A percentile compares a stretch with the other conserved stretches of the same genome.
Evolutionary conservation across 2,888 invertebrate species (phyloP).

Genomic region (Lasioglossum zephyrum): DNA sequence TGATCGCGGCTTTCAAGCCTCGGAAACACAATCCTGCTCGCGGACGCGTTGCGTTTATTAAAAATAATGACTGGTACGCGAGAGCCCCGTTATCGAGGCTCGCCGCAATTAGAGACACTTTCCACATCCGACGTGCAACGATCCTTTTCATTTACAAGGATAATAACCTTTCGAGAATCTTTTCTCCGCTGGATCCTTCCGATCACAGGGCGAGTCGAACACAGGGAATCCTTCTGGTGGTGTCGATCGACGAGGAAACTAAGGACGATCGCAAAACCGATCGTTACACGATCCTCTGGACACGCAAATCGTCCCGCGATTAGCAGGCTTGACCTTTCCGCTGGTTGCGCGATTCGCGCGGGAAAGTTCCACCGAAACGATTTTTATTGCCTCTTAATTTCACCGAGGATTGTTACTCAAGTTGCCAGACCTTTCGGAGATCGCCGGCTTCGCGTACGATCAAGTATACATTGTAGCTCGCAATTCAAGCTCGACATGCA

Average conservation of each 20-base stretch:
- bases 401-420: not conserved
- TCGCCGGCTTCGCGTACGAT: not conserved
- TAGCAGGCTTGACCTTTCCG: constrained; percentile 18
- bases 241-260: constrained; percentile 40
- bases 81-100: constrained; percentile 13
- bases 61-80: constrained; percentile 80
- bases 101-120: constrained; percentile 28
- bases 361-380: constrained; percentile 3
- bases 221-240: constrained; percentile 24
- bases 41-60: constrained; percentile 79
- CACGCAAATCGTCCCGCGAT: constrained; percentile 23
- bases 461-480: not conserved
- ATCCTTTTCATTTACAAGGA: constrained; percentile 55
- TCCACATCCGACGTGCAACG: constrained; percentile 13
- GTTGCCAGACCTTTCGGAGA: constrained; percentile 6
- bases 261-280: constrained; percentile 44
- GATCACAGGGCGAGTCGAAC: constrained; percentile 32
- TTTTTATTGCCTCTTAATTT: not conserved
- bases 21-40: constrained; percentile 77
- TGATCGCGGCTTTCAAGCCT: constrained; percentile 51
- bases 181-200: not conserved
- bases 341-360: constrained; percentile 20
- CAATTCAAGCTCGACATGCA: not conserved
- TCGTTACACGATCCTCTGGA: constrained; percentile 47
- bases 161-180: constrained; percentile 19